Conservation (phyloP, 1,140 invertebrate species). For the Eurosta solidaginis region DNA sequence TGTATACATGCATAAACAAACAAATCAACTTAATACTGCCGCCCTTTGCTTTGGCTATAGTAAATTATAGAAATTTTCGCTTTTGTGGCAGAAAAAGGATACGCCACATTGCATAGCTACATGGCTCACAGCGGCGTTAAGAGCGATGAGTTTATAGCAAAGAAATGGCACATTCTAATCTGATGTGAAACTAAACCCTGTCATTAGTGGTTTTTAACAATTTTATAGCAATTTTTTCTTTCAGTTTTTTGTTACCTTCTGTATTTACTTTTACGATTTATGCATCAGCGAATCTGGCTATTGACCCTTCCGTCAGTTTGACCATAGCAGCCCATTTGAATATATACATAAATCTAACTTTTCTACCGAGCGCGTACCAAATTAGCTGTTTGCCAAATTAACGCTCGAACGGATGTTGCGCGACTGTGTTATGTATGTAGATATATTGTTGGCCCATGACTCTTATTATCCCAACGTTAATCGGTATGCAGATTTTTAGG, state of each 20-base stretch:
- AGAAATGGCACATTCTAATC: conserved; percentile 36
- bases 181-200: conserved; percentile 37
- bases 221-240: neutral
- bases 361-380: neutral
- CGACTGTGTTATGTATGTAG: neutral
- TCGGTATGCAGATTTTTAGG: neutral
- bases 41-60: conserved; percentile 32
- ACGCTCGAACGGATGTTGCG: neutral
- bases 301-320: neutral
- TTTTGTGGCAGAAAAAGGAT: conserved; percentile 13
- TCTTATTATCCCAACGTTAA: neutral
- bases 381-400: neutral
- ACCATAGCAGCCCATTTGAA: neutral
- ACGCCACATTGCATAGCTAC: neutral
- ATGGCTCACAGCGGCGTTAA: neutral
- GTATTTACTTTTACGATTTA: neutral
- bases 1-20: too few relatives aligned
- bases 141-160: conserved; percentile 29
- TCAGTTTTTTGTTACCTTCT: too few relatives aligned
- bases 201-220: conserved; percentile 43
- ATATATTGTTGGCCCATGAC: too few relatives aligned
- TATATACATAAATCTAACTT: neutral
- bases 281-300: neutral
- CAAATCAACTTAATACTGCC: neutral
- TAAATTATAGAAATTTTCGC: conserved; percentile 57